Evolutionary conservation across 2,888 invertebrate species (phyloP).

Genomic region (Laspeyria flexula): DNA sequence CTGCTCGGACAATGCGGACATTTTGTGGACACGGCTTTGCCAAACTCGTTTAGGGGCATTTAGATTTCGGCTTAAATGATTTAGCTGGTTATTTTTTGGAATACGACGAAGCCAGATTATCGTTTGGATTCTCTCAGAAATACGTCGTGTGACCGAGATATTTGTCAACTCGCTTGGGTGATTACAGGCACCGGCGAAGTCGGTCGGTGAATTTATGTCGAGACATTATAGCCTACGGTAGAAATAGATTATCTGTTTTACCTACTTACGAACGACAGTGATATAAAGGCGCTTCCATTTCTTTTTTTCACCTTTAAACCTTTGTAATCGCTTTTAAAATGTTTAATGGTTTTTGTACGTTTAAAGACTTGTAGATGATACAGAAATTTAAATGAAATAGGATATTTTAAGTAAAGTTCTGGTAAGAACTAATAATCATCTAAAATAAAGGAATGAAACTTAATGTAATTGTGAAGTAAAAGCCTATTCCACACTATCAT

Average conservation of each 20-base stretch:
- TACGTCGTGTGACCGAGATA: conserved; percentile 47
- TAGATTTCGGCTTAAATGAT: conserved; percentile 45
- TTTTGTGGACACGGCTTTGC: conserved; percentile 62
- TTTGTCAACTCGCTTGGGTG: conserved; percentile 51
- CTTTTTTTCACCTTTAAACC: conserved; percentile 21
- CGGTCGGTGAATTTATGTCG: conserved; percentile 46
- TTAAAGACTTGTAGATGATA: too few species aligned
- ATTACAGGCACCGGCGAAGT: conserved; percentile 48
- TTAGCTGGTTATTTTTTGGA: conserved; percentile 32
- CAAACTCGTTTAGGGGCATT: conserved; percentile 46
- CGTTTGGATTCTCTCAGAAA: conserved; percentile 26
- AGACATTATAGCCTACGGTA: conserved; percentile 48
- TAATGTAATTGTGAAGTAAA: conserved; percentile 12
- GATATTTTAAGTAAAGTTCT: too few species aligned
- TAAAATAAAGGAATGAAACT: too few species aligned
- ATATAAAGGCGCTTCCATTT: conserved; percentile 38
- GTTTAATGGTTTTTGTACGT: too few species aligned
- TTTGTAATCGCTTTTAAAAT: too few species aligned
- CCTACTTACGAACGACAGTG: conserved; percentile 46
- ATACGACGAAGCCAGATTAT: conserved; percentile 28
- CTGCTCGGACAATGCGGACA: conserved; percentile 73
- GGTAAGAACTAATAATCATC: too few species aligned
- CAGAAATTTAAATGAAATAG: too few species aligned
- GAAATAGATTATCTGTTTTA: conserved; percentile 51
- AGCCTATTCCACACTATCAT: conserved; percentile 40